Evolutionary conservation across 2,797 vertebrate genomes (phyloP).

Genomic region (Peromyscus attwateri): DNA sequence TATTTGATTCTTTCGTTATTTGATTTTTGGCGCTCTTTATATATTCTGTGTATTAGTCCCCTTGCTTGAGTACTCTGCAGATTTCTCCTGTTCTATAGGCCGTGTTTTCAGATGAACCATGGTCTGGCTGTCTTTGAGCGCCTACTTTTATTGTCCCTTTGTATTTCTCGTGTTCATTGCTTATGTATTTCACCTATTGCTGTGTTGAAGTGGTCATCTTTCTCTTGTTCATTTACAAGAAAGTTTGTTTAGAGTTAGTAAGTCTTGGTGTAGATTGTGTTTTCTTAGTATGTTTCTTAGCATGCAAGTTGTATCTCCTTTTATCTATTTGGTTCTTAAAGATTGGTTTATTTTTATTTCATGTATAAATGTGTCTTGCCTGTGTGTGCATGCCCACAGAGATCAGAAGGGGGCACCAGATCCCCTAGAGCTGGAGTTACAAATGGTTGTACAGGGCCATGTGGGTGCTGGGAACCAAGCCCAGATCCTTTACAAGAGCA

Average conservation of each 20-base stretch:
- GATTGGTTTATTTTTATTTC: neutral
- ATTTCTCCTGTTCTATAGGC: neutral
- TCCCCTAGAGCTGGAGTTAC: neutral
- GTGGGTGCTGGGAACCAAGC: neutral
- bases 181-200: neutral
- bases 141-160: neutral
- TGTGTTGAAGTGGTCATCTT: neutral
- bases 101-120: neutral
- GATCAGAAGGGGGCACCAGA: neutral
- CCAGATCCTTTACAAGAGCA: neutral
- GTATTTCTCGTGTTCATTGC: slow-evolving; percentile 11
- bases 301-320: neutral
- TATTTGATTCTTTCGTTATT: neutral
- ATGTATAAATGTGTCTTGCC: neutral
- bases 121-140: neutral
- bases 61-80: neutral
- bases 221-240: slow-evolving; percentile 23
- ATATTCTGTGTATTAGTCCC: neutral
- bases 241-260: neutral
- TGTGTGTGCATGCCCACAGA: neutral
- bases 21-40: neutral
- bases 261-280: neutral
- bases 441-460: neutral
- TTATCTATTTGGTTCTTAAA: neutral
- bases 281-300: neutral